Base-by-base conservation (phyloP, 1,140 invertebrate species). In the Lineus longissimus region DNA sequence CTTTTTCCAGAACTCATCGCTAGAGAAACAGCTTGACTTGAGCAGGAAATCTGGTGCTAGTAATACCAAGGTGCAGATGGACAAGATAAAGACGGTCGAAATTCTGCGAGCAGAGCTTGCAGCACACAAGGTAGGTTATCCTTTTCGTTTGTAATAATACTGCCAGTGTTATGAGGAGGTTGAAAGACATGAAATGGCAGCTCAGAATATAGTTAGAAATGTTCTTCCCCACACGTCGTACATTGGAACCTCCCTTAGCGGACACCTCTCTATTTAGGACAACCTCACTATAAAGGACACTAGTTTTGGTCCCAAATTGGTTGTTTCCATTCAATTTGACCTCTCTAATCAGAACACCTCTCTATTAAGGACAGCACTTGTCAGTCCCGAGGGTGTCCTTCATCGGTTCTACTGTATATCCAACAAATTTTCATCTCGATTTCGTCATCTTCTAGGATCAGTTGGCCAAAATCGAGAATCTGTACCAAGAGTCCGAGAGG, bases 401-500 rank as follows among this genome's bases (percentile, higher is more conserved):
- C n/a, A n/a, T n/a, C n/a, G n/a, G n/a, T n/a, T n/a, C n/a, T n/a
- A n/a, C n/a, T n/a, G n/a, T n/a, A n/a, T n/a, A n/a, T n/a, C n/a
- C n/a, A n/a, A n/a, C n/a, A 22, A 23, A 9, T 45, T 19, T 0
- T 17, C 23, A 55, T 13, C 41, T 19, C 23, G 1, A 27, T 47
- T 30, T 62, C 41, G 19, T 23, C 55, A 17, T 62, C 41, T 64
- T 51, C 0, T 54, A 79, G 77, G 70, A 73, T 45, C 74, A 80
- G 57, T 58, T 79, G 25, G 56, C 25, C 13, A 62, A 68, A 36
- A 36, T 77, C 15, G 77, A 75, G 23, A 59, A 67, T 17, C 63
- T 79, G 63, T 64, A 79, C 25, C 66, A 69, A 13, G 67, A 76
- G 58, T 74, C 73, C 67, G 78, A 80, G 55, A 54, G 64, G 15